phyloP scores from a whole-genome alignment of 1,140 invertebrate genomes.

The Epicauta chinensis region DNA sequence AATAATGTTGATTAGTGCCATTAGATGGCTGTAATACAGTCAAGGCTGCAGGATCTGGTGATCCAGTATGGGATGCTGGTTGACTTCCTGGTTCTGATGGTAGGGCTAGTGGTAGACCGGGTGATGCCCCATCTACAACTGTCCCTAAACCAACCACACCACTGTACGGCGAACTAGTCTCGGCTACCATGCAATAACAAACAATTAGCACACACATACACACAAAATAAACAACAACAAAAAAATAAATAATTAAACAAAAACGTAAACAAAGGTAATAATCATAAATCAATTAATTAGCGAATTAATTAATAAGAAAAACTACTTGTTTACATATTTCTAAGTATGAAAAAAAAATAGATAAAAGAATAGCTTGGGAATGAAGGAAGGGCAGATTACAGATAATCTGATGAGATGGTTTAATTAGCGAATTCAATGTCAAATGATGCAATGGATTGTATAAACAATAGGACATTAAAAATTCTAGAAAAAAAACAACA shows the following conservation, averaged over 20 bases:
- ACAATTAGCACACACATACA: conserved; percentile 35
- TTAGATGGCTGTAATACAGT: conserved; percentile 51
- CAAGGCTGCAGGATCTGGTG: conserved; percentile 49
- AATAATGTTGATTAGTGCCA: conserved; percentile 44
- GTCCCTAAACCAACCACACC: conserved; percentile 48
- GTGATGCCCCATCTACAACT: conserved; percentile 44
- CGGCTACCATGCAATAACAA: conserved; percentile 49
- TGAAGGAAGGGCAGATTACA: conserved; percentile 27
- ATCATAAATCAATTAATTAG: background rate
- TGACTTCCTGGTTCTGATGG: conserved; percentile 48
- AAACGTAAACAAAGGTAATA: background rate
- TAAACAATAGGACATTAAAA: conserved; percentile 25
- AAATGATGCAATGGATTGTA: conserved; percentile 34
- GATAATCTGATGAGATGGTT: conserved; percentile 30
- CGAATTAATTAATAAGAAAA: background rate
- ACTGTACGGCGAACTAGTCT: conserved; percentile 51
- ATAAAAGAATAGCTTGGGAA: conserved; percentile 17
- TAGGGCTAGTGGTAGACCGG: conserved; percentile 48
- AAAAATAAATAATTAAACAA: conserved; percentile 20
- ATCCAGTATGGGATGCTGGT: conserved; percentile 47
- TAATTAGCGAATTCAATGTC: conserved; percentile 35
- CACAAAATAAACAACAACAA: conserved; percentile 32
- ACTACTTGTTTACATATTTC: background rate
- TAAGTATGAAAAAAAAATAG: too few species aligned
- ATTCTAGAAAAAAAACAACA: conserved; percentile 28